These are phyloP conservation scores for Xestia xanthographa DNA, from an alignment of 2,888 invertebrate species.

Conservation along the genomic window DNA sequence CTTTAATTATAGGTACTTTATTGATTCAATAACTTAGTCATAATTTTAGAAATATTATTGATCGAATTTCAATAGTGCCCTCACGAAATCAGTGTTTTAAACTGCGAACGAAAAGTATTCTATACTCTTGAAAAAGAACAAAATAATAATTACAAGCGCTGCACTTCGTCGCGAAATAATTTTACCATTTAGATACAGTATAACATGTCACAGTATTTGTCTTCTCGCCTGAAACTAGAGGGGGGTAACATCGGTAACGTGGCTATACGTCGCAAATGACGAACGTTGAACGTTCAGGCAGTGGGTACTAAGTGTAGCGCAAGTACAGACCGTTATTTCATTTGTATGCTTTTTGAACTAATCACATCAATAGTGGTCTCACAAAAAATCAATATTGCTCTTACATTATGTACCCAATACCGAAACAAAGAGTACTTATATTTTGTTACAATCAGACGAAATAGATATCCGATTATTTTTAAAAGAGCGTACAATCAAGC, in stretches of 20 bases:
- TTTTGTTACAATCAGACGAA: conserved; percentile 3
- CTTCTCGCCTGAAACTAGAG: conserved; percentile 11
- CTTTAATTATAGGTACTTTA: conserved; percentile 47
- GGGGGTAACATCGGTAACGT: conserved; percentile 13
- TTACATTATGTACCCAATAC: conserved; percentile 19
- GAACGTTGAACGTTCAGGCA: conserved; percentile 7
- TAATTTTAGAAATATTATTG: conserved; percentile 45
- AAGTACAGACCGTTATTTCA: not conserved
- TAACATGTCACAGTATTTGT: conserved; percentile 19
- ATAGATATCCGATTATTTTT: not conserved
- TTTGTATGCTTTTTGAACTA: not conserved
- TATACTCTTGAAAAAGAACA: conserved; percentile 21
- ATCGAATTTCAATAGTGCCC: conserved; percentile 45
- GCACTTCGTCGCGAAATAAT: conserved; percentile 40
- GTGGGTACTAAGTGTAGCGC: conserved; percentile 23
- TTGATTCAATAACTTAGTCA: conserved; percentile 65
- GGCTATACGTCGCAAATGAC: conserved; percentile 3
- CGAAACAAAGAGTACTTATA: conserved; percentile 2
- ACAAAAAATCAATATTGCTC: not conserved
- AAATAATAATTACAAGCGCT: conserved; percentile 28
- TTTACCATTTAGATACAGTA: conserved; percentile 27
- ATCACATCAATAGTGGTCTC: not conserved
- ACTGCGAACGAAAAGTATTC: conserved; percentile 36
- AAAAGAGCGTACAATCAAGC: conserved; percentile 8
- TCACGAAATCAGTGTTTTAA: conserved; percentile 22